Base-by-base conservation (phyloP, 2,888 invertebrate species). In the Xestia xanthographa region DNA sequence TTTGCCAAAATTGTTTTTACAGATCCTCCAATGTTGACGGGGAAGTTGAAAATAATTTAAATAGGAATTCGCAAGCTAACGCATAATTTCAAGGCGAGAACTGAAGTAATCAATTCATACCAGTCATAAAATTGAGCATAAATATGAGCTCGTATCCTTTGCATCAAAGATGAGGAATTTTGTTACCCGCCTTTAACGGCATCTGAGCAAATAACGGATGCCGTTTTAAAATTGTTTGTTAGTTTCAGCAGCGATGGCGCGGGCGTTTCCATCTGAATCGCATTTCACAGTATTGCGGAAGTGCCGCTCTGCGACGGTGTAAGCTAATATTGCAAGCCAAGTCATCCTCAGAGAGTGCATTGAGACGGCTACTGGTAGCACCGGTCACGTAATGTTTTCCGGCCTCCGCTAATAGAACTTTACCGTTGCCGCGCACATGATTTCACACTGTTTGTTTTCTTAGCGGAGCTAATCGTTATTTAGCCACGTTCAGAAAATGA, bases 381-480 rank as follows among this genome's bases (percentile, higher is more conserved):
- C 89, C 91, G 87, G 92, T 92, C 92, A 93, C 93, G 92, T 92
- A 92, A 93, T 91, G 90, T 85, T 92, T 93, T 95, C 95, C 94
- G 93, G 93, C 88, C 88, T 86, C 89, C 85, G 89, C 88, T 92
- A 91, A 93, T 93, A 91, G 89, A 91, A 90, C 90, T 92, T 88
- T 92, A 92, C 93, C 93, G 93, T 92, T 93, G 87, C 86, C 38
- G 50, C 60, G 43, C 77, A 81, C 60, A 79, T 77, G 75, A 82
- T 77, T 74, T 71, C 72, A 66, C 71, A 82, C 68, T 81, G 72
- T 74, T 76, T 74, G 77, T 84, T 84, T 85, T 77, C 77, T 72
- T 72, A 72, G 63, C 69, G 34, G 12, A 60, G 74, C 62, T 78
- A 71, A 86, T 86, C 76, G 68, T 72, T 69, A 70, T 66, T 66